phyloP scores from a whole-genome alignment of 2,797 vertebrate genomes.

The Muscicapa striata region DNA sequence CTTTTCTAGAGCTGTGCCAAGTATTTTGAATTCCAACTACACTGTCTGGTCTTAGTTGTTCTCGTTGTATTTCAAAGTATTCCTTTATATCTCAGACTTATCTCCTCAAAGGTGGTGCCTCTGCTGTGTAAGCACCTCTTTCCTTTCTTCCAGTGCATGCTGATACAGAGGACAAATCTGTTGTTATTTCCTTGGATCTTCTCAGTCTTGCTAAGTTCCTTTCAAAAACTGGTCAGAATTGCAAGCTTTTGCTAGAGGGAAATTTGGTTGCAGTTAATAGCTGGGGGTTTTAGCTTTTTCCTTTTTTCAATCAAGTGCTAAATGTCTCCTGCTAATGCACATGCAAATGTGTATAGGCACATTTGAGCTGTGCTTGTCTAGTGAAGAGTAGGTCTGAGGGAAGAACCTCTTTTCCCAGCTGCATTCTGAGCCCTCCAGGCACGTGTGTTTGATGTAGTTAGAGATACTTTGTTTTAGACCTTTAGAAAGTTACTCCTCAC shows the following conservation, averaged over 20 bases:
- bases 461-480: background rate
- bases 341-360: fast-evolving
- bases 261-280: background rate
- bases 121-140: background rate
- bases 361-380: background rate
- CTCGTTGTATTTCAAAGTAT: background rate
- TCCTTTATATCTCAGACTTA: background rate
- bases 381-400: background rate
- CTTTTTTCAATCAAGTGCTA: background rate
- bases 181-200: background rate
- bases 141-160: background rate
- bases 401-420: background rate
- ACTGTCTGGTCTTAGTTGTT: background rate
- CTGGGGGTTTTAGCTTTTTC: background rate
- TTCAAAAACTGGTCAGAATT: background rate
- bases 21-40: background rate
- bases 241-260: background rate
- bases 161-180: background rate
- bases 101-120: background rate
- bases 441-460: background rate
- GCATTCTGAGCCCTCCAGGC: background rate
- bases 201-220: background rate
- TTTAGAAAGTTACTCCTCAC: background rate
- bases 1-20: background rate
- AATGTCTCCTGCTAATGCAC: background rate